Evolutionary conservation across 2,797 vertebrate species (phyloP).

Genomic region (Allobates femoralis): DNA sequence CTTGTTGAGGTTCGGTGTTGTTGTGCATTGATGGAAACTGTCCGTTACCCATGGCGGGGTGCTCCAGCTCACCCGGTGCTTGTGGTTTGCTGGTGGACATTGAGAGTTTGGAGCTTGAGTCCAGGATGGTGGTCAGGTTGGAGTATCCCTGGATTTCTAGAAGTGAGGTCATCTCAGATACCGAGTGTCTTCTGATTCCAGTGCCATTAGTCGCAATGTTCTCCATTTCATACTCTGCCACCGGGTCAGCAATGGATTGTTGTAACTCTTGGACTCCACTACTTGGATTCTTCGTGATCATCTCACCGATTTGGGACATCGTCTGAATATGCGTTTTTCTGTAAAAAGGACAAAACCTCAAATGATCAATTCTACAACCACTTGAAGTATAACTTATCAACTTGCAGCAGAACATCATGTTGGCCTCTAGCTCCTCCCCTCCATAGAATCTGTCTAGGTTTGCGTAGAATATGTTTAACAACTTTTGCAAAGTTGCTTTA

Average conservation of each 20-base stretch:
- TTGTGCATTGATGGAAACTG: constrained; percentile 71
- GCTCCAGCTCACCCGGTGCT: constrained; percentile 67
- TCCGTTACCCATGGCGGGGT: constrained; percentile 67
- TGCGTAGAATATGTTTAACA: too few species aligned
- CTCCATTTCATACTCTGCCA: constrained; percentile 89
- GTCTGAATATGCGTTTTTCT: constrained; percentile 87
- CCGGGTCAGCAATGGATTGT: constrained; percentile 91
- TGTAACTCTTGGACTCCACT: constrained; percentile 95
- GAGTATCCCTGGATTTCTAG: constrained; percentile 84
- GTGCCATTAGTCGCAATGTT: constrained; percentile 68
- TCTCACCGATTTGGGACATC: constrained; percentile 77
- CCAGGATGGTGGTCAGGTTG: constrained; percentile 73
- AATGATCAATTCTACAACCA: background rate
- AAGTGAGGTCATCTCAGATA: constrained; percentile 92
- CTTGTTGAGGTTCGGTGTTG: constrained; percentile 66
- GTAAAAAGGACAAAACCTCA: constrained; percentile 34
- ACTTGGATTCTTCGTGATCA: constrained; percentile 86
- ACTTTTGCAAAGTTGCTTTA: too few species aligned
- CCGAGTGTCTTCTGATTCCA: constrained; percentile 86
- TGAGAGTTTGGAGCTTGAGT: constrained; percentile 70
- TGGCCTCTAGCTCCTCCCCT: too few species aligned
- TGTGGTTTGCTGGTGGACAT: constrained; percentile 66
- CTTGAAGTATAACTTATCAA: too few species aligned
- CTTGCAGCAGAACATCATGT: too few species aligned
- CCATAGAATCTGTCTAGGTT: too few species aligned